Conservation (phyloP, 1,140 invertebrate genomes). For the Meloidogyne chitwoodi region DNA sequence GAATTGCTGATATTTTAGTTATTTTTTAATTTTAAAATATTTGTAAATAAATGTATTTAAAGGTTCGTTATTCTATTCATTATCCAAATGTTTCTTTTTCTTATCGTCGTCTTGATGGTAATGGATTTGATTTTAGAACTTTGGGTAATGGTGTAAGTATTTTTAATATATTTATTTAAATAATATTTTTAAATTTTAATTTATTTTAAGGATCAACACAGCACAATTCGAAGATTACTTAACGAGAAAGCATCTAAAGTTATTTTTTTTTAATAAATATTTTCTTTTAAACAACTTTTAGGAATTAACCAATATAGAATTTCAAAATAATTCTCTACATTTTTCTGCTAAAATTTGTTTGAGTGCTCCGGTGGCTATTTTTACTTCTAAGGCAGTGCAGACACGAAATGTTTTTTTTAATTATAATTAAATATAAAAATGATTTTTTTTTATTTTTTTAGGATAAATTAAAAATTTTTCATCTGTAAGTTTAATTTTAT, state of each 20-base stretch:
- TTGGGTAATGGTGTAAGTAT: constrained; percentile 25
- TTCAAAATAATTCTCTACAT: constrained; percentile 28
- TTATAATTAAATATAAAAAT: neutral
- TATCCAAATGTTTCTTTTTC: constrained; percentile 41
- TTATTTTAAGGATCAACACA: constrained; percentile 14
- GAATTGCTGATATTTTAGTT: constrained; percentile 40
- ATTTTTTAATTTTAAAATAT: constrained; percentile 45
- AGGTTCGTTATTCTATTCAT: neutral
- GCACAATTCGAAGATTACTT: constrained; percentile 26
- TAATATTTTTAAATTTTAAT: neutral
- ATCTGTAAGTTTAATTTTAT: constrained; percentile 13
- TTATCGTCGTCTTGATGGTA: constrained; percentile 32
- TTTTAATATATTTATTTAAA: neutral
- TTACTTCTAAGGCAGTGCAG: constrained; percentile 27
- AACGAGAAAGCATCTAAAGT: constrained; percentile 27
- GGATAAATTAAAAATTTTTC: constrained; percentile 36
- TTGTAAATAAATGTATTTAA: neutral
- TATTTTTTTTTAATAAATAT: neutral
- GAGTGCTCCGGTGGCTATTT: neutral
- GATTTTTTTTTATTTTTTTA: constrained; percentile 4
- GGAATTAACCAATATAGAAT: constrained; percentile 44
- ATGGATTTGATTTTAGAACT: constrained; percentile 29
- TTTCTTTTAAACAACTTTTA: constrained; percentile 14
- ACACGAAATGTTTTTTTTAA: constrained; percentile 2
- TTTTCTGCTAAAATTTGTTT: constrained; percentile 20